A percentile compares a stretch with the other conserved stretches of the same genome.
phyloP scores from a whole-genome alignment of 2,888 invertebrate genomes.

The Scaptomyza caliginosa region DNA sequence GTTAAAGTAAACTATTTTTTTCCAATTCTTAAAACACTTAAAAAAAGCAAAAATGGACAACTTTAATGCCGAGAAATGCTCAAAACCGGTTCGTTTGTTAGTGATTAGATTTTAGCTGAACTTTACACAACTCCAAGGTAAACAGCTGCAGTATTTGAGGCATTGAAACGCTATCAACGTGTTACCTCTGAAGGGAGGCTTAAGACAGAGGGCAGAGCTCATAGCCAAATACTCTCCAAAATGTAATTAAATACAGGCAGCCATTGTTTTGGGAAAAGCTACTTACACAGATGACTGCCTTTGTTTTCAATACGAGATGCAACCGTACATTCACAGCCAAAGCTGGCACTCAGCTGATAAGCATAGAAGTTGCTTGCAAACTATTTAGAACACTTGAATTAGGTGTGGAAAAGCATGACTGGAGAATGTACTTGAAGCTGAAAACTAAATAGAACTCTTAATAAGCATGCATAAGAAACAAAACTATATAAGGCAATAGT shows the following conservation, averaged over 20 bases:
- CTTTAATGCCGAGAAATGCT: background rate
- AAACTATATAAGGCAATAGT: too few relatives aligned
- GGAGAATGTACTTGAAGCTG: background rate
- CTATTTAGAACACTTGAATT: constrained; percentile 1
- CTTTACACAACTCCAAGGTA: too few relatives aligned
- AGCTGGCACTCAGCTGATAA: constrained; percentile 33
- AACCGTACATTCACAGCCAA: background rate
- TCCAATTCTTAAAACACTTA: background rate
- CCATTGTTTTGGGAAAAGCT: constrained; percentile 14
- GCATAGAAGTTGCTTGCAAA: background rate
- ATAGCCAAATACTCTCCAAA: too few relatives aligned
- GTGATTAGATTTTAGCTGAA: too few relatives aligned
- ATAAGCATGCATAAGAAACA: too few relatives aligned
- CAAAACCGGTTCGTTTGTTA: too few relatives aligned
- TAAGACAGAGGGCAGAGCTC: too few relatives aligned
- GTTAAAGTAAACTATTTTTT: background rate
- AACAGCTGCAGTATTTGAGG: too few relatives aligned
- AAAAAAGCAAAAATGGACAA: background rate
- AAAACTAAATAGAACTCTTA: background rate
- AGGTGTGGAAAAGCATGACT: background rate
- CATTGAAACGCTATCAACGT: too few relatives aligned
- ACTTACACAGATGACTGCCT: constrained; percentile 6
- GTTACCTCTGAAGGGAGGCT: too few relatives aligned
- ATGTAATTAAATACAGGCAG: constrained; percentile 37
- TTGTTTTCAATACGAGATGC: background rate